Evolutionary conservation across 2,888 invertebrate species (phyloP).

Genomic region (Heliconius ethilla): DNA sequence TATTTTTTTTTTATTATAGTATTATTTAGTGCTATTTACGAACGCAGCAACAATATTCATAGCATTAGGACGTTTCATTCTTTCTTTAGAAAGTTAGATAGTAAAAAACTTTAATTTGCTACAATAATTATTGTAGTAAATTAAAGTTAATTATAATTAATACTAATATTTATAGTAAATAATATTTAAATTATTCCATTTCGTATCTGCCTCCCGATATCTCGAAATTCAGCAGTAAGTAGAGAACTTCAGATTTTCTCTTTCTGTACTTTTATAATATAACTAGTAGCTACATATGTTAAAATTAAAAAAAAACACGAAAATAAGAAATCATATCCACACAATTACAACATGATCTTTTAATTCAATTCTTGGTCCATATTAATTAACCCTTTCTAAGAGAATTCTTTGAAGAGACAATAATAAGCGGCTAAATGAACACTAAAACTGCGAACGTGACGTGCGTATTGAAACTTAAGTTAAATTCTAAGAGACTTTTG

Average conservation of each 20-base stretch:
- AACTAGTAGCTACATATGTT: background rate
- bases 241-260: too few relatives aligned
- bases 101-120: too few relatives aligned
- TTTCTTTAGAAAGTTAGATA: too few relatives aligned
- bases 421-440: constrained; percentile 66
- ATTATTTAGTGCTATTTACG: too few relatives aligned
- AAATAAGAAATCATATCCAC: constrained; percentile 52
- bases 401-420: constrained; percentile 71
- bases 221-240: background rate
- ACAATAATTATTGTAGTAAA: too few relatives aligned
- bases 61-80: too few relatives aligned
- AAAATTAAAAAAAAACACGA: background rate
- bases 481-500: background rate
- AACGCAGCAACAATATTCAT: too few relatives aligned
- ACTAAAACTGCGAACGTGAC: constrained; percentile 46
- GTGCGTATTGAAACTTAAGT: constrained; percentile 39
- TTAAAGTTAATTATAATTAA: too few relatives aligned
- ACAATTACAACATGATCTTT: constrained; percentile 53
- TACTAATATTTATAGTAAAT: background rate
- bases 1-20: too few relatives aligned
- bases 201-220: background rate
- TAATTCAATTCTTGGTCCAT: constrained; percentile 75
- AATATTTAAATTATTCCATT: background rate
- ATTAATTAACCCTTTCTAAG: constrained; percentile 75
- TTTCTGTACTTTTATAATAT: too few relatives aligned